These are phyloP conservation scores for Alethe diademata DNA, from an alignment of 2,113 vertebrate genomes.

Conservation along the genomic window DNA sequence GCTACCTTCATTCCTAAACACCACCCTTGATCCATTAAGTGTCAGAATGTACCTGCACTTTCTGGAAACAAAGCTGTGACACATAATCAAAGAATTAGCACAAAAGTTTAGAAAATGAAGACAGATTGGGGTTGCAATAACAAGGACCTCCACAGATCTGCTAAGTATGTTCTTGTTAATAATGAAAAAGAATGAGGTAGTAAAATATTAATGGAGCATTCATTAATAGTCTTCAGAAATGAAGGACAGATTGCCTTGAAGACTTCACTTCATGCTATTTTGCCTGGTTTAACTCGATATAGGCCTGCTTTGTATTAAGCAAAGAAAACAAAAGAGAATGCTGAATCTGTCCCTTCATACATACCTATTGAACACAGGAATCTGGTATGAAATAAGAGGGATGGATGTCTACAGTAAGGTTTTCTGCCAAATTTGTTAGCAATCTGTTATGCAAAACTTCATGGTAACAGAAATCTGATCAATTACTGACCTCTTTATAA, in stretches of 20 bases:
- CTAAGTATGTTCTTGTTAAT: slow-evolving; percentile 33
- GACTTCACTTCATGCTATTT: background rate
- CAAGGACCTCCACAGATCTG: slow-evolving; percentile 23
- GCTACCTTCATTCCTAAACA: background rate
- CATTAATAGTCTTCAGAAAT: slow-evolving; percentile 21
- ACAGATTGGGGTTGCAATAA: slow-evolving; percentile 34
- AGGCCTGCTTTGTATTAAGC: background rate
- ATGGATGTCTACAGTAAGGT: background rate
- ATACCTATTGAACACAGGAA: background rate
- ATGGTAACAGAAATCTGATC: background rate
- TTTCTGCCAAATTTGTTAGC: slow-evolving; percentile 20
- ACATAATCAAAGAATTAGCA: slow-evolving; percentile 16
- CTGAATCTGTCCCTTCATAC: background rate
- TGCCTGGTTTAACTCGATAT: background rate
- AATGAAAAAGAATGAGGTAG: background rate
- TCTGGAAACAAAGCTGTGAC: background rate
- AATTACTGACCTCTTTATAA: slow-evolving; percentile 32
- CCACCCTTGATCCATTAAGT: background rate
- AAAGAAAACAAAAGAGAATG: background rate
- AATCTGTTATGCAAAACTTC: slow-evolving; percentile 30
- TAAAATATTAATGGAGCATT: slow-evolving; percentile 42
- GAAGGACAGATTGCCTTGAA: slow-evolving; percentile 12
- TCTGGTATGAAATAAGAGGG: background rate
- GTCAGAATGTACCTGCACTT: background rate
- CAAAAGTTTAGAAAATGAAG: background rate